Base-by-base conservation (phyloP, 2,113 vertebrate genomes). In the Megaceryle maxima region DNA sequence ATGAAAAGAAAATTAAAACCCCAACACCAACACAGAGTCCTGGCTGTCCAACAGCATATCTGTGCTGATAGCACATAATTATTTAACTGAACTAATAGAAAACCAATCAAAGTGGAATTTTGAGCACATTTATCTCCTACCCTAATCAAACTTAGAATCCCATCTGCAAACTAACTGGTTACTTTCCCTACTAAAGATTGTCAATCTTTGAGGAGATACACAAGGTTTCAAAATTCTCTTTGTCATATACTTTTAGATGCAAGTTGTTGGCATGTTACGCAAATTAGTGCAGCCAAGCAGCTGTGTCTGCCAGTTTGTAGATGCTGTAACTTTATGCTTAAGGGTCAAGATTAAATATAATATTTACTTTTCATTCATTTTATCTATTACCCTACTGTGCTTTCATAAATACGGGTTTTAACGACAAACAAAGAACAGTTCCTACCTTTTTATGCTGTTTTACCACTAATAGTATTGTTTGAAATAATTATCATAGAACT, bases 361-460 rank as follows among this genome's bases (percentile, higher is more conserved):
- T 55, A 92, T 75, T 90, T 92, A 77, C 19, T 67, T 48, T 55
- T 73, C 2, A 28, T 78, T 68, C 11, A 35, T 74, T 74, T 81
- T 76, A 25, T 59, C 59, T 66, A 56, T 31, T 72, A 74, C 6
- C 3, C 9, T 57, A 20, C 51, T 84, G 13, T 73, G 25, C 8
- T 90, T 95, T 70, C 67, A 44, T 60, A 83, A 57, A 43, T 31
- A 92, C 86, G 19, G 39, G 15, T 75, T 94, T 89, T 77, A 79
- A 60, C 1, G 0, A 48, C 63, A 62, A 20, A 70, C 67, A 48
- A 75, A 39, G 95, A 89, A 62, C 2, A 28, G 44, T 78, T 91
- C 7, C 41, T 25, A 13, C 4, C 8, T 11, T 86, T 95, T 60
- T 70, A n/a, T 41, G 43, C 9, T 29, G 2, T 83, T 86, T 78